These are phyloP conservation scores for Ispidina picta DNA, from an alignment of 2,797 vertebrate species.

Conservation along the genomic window DNA sequence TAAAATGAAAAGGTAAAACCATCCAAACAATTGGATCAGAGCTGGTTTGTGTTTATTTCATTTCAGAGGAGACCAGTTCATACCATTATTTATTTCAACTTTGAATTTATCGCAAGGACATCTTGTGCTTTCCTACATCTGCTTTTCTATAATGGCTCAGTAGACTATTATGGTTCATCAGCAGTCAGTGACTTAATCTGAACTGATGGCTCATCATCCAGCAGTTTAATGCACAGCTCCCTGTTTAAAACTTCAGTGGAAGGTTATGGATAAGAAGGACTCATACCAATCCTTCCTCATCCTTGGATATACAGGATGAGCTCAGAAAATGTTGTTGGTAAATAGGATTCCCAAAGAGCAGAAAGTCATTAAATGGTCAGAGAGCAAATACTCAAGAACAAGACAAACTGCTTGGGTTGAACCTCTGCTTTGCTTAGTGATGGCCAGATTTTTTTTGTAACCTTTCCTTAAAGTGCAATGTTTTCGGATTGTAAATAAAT, in stretches of 20 bases:
- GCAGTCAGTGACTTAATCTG: background rate
- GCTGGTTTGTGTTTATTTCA: background rate
- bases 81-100: background rate
- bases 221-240: background rate
- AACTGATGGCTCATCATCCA: background rate
- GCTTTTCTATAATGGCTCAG: background rate
- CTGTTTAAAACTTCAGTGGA: background rate
- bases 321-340: background rate
- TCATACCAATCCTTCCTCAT: background rate
- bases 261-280: background rate
- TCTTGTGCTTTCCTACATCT: background rate
- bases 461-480: background rate
- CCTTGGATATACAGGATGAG: background rate
- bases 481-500: background rate
- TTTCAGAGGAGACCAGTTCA: background rate
- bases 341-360: background rate
- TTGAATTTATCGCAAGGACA: background rate
- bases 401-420: background rate
- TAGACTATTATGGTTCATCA: background rate
- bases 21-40: background rate
- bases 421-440: background rate
- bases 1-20: background rate
- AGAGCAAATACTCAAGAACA: background rate
- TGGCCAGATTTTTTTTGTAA: background rate
- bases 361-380: background rate